Evolutionary conservation across 1,140 invertebrate species (phyloP), one percentile per base, ranked within the genome.

Genomic region (Acarapis woodi): DNA sequence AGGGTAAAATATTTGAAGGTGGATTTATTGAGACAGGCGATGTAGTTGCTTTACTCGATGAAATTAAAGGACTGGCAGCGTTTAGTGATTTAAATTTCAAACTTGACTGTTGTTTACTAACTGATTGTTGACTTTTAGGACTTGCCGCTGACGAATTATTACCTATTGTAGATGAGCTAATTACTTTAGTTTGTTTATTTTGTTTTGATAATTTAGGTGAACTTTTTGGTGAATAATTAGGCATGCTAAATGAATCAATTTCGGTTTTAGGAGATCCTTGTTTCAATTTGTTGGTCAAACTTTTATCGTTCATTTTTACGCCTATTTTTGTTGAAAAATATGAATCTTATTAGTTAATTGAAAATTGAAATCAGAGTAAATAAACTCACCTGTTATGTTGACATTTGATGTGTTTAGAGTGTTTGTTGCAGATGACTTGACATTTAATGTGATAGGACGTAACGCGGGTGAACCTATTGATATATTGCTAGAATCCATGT

Each of bases 361-460:
- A 8, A 28, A 14, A 9, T 28, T 28, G 8, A 14, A 28, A 28
- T 14, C 25, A 28, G 25, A 28, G 8, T 28, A 31, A n/a, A n/a
- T n/a, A n/a, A n/a, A n/a, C n/a, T 32, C 20, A 39, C 20, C 22
- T 30, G 16, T 35, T 8, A 21, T 36, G 41, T 2, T 20, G 36
- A 16, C 35, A 20, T 29, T 44, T 41, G 23, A 15, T 36, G 42
- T 29, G 33, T 39, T 29, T 12, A 10, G 15, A 18, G 20, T 20
- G 28, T n/a, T 28, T 8, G n/a, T n/a, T n/a, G n/a, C n/a, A n/a
- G n/a, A n/a, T n/a, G 39, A 21, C 38, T 44, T 46, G 19, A 45
- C 39, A 33, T 45, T 45, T 15, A 46, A 25, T 24, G 44, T 46
- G 10, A 43, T 39, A 10, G 44, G 42, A 20, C 42, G 39, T 25